Percentiles rank a stretch among this genome's conserved stretches.
Evolutionary conservation across 1,140 invertebrate species (phyloP).

Genomic region (Penaeus indicus): DNA sequence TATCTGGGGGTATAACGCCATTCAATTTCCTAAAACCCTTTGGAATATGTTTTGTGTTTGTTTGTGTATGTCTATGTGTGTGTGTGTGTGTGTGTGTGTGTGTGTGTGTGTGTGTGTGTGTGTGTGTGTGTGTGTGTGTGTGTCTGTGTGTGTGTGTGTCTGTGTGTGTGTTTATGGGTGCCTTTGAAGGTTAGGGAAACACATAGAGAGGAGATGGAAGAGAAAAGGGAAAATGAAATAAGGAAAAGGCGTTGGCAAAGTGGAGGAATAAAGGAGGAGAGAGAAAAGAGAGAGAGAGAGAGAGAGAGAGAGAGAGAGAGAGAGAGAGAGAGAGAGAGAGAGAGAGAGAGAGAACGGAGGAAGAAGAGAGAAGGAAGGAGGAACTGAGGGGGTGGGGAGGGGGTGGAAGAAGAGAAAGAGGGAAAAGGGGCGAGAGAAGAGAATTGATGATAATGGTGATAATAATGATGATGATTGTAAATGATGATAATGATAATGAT

Average conservation of each 20-base stretch:
- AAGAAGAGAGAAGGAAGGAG: no score
- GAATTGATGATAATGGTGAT: no score
- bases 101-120: not conserved
- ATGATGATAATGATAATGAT: no score
- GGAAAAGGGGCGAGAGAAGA: no score
- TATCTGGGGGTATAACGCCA: no score
- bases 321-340: not conserved
- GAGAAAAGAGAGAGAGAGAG: not conserved
- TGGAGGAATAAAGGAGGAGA: not conserved
- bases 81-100: not conserved
- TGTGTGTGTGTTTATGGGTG: conserved; percentile 35
- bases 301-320: no score
- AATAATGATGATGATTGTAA: no score
- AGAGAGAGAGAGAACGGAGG: no score
- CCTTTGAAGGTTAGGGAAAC: not conserved
- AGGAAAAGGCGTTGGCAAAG: not conserved
- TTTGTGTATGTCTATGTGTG: not conserved
- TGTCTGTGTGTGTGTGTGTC: conserved; percentile 18
- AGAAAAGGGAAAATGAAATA: not conserved
- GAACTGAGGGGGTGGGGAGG: not conserved
- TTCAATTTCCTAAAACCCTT: no score
- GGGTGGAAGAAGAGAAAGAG: no score
- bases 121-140: conserved; percentile 3
- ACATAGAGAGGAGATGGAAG: not conserved
- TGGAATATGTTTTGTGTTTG: not conserved